Evolutionary conservation across 2,797 vertebrate genomes (phyloP), one percentile per base, ranked within the genome.

Genomic region (Orestias chungarensis): DNA sequence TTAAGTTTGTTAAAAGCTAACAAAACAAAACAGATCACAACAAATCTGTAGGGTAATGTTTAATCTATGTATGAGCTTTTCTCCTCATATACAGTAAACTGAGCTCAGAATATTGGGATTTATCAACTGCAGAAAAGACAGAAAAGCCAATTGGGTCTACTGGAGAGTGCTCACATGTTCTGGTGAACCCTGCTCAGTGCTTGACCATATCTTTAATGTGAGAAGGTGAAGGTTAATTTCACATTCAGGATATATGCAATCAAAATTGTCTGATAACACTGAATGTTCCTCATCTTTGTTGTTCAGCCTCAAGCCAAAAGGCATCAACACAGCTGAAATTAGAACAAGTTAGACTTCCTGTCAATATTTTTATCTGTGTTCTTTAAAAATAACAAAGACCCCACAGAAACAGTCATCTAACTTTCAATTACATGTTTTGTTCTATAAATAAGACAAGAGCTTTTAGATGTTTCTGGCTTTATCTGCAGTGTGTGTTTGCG

Each of bases 371-470:
- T 33, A 15, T 43, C 47, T 27, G 43, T 79, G 47, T 73, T 80
- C 52, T 75, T 64, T 76, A 54, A 84, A 71, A 76, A 62, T 74
- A 73, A 71, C 23, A 17, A 80, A 77, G 35, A 66, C 61, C 70
- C 67, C 44, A 50, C 33, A 68, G 69, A 85, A 84, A 77, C 49
- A 54, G 59, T 82, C 29, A 76, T 80, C 54, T 23, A 64, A 73
- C 81, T 74, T 74, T 75, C 59, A 78, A 77, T 87, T 80, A 85
- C 86, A 86, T 25, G 75, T 73, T 80, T 78, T 29, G 38, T 0
- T 6, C 55, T 64, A 83, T 74, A 82, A 87, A 88, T 78, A 76
- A 76, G 66, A 83, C 67, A 82, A 49, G 77, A 23, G 68, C 64
- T 79, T 70, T n/a, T 25, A 68, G 35, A 77, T 59, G 68, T 69